Evolutionary conservation across 2,888 invertebrate species (phyloP), one percentile per base, ranked within the genome.

Genomic region (Bellardia pandia): DNA sequence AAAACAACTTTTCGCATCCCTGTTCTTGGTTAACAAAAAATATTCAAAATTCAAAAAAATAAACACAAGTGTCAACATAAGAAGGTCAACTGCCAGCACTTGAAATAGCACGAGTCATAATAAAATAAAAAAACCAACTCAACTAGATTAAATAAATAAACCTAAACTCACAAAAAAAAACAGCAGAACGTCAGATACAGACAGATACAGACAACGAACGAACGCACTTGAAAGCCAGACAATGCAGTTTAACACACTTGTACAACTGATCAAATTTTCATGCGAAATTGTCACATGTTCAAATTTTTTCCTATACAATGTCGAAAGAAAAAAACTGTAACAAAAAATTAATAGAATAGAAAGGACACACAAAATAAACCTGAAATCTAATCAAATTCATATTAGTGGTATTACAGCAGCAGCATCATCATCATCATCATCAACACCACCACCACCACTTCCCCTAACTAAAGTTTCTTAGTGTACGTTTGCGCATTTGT

Each of bases 221-320:
- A 23, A 33, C n/a, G 5, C 30, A 77, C 77, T 81, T 74, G 58
- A 60, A 81, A 77, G 7, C 13, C 3, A 82, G 4, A 53, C 16
- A 71, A 85, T 72, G 72, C 7, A n/a, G 30, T 40, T 56, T n/a
- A 48, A 71, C 23, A 77, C 89, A 89, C 89, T 90, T 90, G 89
- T 85, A 74, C 90, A 90, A 90, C 89, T 89, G 89, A 89, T 88
- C 88, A 82, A 85, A 89, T 88, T 89, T 89, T 88, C 89, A 88
- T 89, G 89, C 79, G 89, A 89, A 89, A 64, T 56, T 88, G 88
- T 89, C 90, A 90, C 89, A 90, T 90, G 90, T 89, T 90, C 82
- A 56, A 42, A 89, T 89, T 89, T 23, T 87, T 86, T 45, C n/a
- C n/a, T 23, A 33, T 14, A 23, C 71, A 71, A 40, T 69, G 60